Base-by-base conservation (phyloP, 2,888 invertebrate genomes). In the Homarus gammarus region DNA sequence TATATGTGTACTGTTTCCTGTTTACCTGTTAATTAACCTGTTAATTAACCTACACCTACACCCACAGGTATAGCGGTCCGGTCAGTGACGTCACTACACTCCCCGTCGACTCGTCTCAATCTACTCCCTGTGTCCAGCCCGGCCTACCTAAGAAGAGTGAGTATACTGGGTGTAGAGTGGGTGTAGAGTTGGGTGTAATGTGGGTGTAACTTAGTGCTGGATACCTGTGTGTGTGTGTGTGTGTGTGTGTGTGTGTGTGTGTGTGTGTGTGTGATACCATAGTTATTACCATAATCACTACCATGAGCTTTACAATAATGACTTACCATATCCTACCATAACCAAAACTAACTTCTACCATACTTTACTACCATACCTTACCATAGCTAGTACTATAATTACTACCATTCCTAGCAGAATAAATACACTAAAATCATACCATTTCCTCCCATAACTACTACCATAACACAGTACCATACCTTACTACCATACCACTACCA, bases 51-150 rank as follows among this genome's bases (percentile, higher is more conserved):
- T n/a, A n/a, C n/a, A n/a, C n/a, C n/a, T n/a, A n/a, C n/a, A n/a
- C 2, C 31, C n/a, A 18, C 77, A 85, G 77, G 64, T 75, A 77
- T 44, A 61, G 77, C 36, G 85, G 85, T 12, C 33, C 79, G 2
- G 56, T 36, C 3, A 68, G 77, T 68, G 85, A 85, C 12, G 68
- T 85, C 3, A 85, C 85, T 0, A 33, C 44, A 0, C 68, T 85
- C 38, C 64, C 85, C 8, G 85, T 85, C 31, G 85, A 85, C 38
- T 85, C 85, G 18, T 64, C 85, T 6, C 85, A 85, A 40, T 36
- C 85, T 1, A 36, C 85, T 3, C 85, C 77, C 31, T 75, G 85
- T 38, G 64, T 31, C 31, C 85, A 85, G 51, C 85, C 61, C 0
- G 33, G 36, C n/a, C 68, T 85, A 2, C 49, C 61, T 33, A 85